These are phyloP conservation scores for Poecilia wingei DNA, from an alignment of 2,797 vertebrate genomes.

Conservation along the genomic window DNA sequence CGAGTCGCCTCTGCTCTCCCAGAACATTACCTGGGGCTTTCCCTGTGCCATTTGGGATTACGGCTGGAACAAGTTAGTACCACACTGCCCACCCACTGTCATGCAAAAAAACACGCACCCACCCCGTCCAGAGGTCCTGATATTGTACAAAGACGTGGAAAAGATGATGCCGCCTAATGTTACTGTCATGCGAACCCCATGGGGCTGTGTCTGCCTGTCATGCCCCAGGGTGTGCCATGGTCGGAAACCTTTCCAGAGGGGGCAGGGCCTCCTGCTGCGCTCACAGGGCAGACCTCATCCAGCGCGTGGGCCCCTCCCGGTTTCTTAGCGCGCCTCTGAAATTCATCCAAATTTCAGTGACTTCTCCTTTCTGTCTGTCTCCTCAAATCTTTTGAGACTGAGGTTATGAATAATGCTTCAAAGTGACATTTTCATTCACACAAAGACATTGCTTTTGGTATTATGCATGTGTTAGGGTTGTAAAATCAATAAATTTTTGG, in stretches of 20 bases:
- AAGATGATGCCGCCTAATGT: conserved; percentile 64
- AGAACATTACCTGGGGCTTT: conserved; percentile 76
- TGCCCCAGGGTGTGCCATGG: conserved; percentile 57
- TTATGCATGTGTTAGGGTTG: not conserved
- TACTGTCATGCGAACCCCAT: conserved; percentile 66
- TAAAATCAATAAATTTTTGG: not conserved
- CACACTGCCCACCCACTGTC: conserved; percentile 60
- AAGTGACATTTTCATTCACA: conserved; percentile 41
- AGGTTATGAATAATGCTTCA: conserved; percentile 30
- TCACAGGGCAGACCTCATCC: conserved; percentile 30
- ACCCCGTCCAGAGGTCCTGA: conserved; percentile 62
- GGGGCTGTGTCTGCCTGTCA: conserved; percentile 58
- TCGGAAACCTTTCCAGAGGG: conserved; percentile 51
- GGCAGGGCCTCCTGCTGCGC: conserved; percentile 59
- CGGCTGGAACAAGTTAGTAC: conserved; percentile 64
- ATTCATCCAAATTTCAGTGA: conserved; percentile 68
- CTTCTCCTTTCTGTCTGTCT: conserved; percentile 66
- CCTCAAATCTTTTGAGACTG: conserved; percentile 42
- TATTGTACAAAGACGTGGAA: conserved; percentile 51
- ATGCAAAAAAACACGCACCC: conserved; percentile 39
- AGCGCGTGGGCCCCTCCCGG: conserved; percentile 28
- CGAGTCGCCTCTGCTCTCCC: conserved; percentile 59
- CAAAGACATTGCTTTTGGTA: conserved; percentile 27
- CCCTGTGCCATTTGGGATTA: conserved; percentile 75
- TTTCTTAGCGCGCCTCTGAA: conserved; percentile 52